Evolutionary conservation across 2,113 vertebrate genomes (phyloP).

Genomic region (Nothoprocta pentlandii): DNA sequence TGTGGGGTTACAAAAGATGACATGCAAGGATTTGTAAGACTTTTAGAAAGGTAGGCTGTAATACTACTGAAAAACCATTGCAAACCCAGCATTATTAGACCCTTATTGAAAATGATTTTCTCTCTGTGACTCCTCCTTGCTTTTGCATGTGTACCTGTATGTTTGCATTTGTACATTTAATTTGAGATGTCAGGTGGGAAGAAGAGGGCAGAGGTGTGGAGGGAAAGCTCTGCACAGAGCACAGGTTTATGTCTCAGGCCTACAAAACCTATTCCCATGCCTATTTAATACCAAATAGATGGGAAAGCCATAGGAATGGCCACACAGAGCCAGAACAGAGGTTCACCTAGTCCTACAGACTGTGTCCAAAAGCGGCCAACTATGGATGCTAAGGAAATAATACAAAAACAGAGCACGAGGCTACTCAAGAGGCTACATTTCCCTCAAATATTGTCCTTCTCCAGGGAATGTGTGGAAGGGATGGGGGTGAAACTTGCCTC

Average conservation of each 20-base stretch:
- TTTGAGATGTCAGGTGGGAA: not conserved
- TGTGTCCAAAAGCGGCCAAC: not conserved
- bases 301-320: not conserved
- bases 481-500: not conserved
- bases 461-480: not conserved
- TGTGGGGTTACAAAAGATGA: not conserved
- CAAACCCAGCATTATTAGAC: not conserved
- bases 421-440: not conserved
- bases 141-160: not conserved
- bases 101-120: not conserved
- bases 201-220: not conserved
- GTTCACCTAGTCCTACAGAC: not conserved
- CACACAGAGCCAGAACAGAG: not conserved
- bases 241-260: not conserved
- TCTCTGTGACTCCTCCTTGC: not conserved
- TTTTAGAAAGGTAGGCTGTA: not conserved
- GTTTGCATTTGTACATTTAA: constrained; percentile 21
- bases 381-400: not conserved
- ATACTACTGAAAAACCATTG: not conserved
- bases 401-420: not conserved
- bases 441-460: not conserved
- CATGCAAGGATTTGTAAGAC: not conserved
- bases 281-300: not conserved
- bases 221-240: not conserved
- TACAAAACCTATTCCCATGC: fast-evolving